phyloP scores from a whole-genome alignment of 2,113 vertebrate species.

The Tyto alba region DNA sequence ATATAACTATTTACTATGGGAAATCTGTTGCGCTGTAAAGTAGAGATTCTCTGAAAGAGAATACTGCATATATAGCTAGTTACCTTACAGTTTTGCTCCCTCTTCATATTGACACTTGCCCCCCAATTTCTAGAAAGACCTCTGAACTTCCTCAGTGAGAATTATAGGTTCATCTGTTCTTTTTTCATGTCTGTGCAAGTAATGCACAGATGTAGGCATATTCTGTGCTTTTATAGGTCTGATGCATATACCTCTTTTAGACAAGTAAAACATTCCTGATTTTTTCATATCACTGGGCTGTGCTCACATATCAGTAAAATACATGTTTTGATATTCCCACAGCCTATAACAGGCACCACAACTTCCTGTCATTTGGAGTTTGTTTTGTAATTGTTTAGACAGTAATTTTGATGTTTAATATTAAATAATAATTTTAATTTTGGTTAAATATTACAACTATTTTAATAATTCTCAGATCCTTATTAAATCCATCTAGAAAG shows the following conservation, averaged over 20 bases:
- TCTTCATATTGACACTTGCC: background rate
- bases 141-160: background rate
- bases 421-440: background rate
- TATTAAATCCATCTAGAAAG: background rate
- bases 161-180: background rate
- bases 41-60: background rate
- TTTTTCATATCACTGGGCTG: background rate
- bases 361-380: background rate
- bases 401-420: background rate
- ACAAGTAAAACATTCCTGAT: background rate
- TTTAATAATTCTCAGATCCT: background rate
- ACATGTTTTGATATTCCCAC: background rate
- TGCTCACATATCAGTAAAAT: background rate
- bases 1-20: background rate
- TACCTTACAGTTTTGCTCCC: background rate
- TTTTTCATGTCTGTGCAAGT: background rate
- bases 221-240: background rate
- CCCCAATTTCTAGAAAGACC: background rate
- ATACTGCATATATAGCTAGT: background rate
- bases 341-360: background rate
- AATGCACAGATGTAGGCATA: background rate
- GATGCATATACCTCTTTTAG: background rate
- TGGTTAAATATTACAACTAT: background rate
- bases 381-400: background rate
- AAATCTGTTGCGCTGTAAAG: background rate